These are phyloP conservation scores for Pseudoatta argentina DNA, from an alignment of 1,140 invertebrate species.

Conservation along the genomic window DNA sequence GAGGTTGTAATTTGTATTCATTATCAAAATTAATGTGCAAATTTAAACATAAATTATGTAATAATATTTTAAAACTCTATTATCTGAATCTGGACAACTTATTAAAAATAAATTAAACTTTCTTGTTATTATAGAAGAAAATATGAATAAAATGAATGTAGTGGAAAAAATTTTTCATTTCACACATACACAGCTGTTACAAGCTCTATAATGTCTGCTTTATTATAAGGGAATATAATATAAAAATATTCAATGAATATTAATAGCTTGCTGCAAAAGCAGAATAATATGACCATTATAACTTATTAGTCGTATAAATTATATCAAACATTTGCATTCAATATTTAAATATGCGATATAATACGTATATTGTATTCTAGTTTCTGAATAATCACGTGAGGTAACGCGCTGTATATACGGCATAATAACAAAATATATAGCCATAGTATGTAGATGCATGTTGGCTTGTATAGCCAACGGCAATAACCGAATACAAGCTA, in stretches of 20 bases:
- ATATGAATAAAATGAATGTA: neutral
- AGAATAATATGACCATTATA: neutral
- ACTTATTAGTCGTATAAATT: neutral
- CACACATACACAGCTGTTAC: neutral
- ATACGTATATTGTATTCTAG: neutral
- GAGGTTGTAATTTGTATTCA: neutral
- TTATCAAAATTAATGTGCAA: neutral
- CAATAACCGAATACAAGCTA: constrained; percentile 36
- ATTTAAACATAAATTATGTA: neutral
- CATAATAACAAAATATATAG: constrained; percentile 29
- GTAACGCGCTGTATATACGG: neutral
- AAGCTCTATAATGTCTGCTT: neutral
- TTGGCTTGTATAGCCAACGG: constrained; percentile 7
- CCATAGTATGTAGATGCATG: neutral
- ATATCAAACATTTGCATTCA: neutral
- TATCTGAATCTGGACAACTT: neutral
- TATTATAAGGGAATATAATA: neutral
- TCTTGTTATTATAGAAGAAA: neutral
- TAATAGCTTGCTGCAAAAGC: neutral
- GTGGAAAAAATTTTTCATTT: neutral
- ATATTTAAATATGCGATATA: neutral
- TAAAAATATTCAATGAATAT: constrained; percentile 29
- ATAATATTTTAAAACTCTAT: neutral
- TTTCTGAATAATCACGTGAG: constrained; percentile 9
- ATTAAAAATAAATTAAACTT: constrained; percentile 5